Percentiles rank a stretch among this genome's conserved stretches.
phyloP scores from a whole-genome alignment of 2,888 invertebrate genomes.

The Zootermopsis nevadensis region DNA sequence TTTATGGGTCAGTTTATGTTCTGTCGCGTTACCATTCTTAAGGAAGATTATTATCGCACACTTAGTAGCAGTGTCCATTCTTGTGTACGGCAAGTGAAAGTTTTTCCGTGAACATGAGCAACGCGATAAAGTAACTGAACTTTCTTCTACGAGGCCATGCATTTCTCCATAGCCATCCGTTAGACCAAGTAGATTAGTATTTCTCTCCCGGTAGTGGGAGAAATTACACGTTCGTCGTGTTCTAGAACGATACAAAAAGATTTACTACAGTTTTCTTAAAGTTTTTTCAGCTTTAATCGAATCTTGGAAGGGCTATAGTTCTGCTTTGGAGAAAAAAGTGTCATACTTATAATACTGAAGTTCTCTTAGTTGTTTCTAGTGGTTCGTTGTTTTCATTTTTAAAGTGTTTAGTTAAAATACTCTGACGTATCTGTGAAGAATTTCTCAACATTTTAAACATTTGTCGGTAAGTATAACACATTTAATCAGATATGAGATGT shows the following conservation, averaged over 20 bases:
- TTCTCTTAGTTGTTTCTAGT: no score
- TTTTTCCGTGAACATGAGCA: background rate
- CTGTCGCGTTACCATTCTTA: background rate
- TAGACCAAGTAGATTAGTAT: background rate
- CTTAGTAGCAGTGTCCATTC: background rate
- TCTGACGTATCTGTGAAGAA: no score
- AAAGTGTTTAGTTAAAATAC: no score
- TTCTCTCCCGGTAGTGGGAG: slow-evolving; percentile 1
- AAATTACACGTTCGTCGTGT: background rate
- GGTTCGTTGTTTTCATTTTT: no score
- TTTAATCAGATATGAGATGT: no score
- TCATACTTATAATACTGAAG: no score
- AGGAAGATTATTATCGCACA: background rate
- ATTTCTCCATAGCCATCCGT: background rate
- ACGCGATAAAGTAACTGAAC: background rate
- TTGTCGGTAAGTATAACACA: no score
- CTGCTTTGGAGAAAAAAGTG: no score
- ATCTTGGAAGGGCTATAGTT: background rate
- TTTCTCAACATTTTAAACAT: no score
- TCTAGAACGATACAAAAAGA: background rate
- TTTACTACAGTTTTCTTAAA: background rate
- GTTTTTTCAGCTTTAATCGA: background rate
- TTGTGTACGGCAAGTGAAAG: background rate
- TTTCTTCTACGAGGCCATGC: background rate
- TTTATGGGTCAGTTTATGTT: no score